phyloP scores from a whole-genome alignment of 2,113 vertebrate species.

The Oreotragus oreotragus region DNA sequence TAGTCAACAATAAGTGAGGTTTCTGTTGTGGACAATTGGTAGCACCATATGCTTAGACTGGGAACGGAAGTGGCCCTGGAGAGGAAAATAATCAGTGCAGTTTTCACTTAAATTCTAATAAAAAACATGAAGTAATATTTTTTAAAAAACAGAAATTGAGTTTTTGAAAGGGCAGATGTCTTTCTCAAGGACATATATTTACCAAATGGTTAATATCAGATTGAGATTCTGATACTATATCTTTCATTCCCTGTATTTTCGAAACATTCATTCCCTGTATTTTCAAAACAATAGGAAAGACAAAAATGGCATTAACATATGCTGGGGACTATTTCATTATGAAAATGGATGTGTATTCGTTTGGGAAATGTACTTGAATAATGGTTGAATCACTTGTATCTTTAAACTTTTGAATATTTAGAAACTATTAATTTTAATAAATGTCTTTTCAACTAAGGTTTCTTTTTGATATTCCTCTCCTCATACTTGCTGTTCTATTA shows the following conservation, averaged over 20 bases:
- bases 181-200: neutral
- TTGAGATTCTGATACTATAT: neutral
- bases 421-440: neutral
- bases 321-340: neutral
- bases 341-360: neutral
- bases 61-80: neutral
- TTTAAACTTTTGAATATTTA: neutral
- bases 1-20: neutral
- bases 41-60: neutral
- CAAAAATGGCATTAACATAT: neutral
- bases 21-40: neutral
- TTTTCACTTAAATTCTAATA: neutral
- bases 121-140: neutral
- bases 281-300: neutral
- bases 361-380: neutral
- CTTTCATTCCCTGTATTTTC: neutral
- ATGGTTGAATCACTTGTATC: neutral
- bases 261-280: neutral
- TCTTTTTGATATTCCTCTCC: neutral
- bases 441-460: neutral
- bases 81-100: neutral
- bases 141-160: neutral
- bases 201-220: neutral
- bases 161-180: neutral
- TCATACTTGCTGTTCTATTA: neutral